A percentile compares a stretch with the other conserved stretches of the same genome.
These are phyloP conservation scores for Agrotis exclamationis DNA, from an alignment of 2,888 invertebrate genomes.

Conservation along the genomic window DNA sequence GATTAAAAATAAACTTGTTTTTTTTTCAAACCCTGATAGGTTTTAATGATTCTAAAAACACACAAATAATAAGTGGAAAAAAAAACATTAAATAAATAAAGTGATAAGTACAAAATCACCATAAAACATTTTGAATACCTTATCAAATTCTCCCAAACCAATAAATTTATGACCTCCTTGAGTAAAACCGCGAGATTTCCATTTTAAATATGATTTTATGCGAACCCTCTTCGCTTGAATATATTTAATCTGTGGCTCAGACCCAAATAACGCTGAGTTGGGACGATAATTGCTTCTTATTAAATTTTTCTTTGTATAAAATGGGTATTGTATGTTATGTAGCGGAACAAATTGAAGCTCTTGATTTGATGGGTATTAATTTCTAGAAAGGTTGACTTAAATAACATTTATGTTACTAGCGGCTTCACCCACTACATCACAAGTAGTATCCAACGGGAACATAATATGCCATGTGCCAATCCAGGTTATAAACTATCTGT, in stretches of 20 bases:
- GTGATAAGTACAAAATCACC: conserved; percentile 16
- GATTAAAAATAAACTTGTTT: too few relatives aligned
- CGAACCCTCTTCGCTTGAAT: conserved; percentile 29
- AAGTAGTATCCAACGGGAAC: too few relatives aligned
- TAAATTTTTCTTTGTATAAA: conserved; percentile 16
- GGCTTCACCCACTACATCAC: too few relatives aligned
- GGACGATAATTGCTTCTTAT: conserved; percentile 49
- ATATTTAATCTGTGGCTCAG: conserved; percentile 42
- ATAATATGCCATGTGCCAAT: too few relatives aligned
- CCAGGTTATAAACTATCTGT: too few relatives aligned
- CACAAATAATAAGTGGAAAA: neutral
- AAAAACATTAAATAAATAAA: conserved; percentile 14
- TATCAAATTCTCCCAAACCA: conserved; percentile 37
- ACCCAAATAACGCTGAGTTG: conserved; percentile 46
- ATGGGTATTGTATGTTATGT: neutral
- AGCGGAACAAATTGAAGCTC: neutral
- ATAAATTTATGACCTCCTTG: conserved; percentile 40
- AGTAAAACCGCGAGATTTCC: conserved; percentile 16
- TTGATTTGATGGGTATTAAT: neutral
- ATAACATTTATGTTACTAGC: too few relatives aligned
- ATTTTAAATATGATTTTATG: conserved; percentile 33
- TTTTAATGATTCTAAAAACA: neutral
- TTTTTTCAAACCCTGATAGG: too few relatives aligned
- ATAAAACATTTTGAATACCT: conserved; percentile 37
- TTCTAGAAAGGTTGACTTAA: neutral